phyloP scores from a whole-genome alignment of 1,140 invertebrate genomes.

The Melitaea cinxia region DNA sequence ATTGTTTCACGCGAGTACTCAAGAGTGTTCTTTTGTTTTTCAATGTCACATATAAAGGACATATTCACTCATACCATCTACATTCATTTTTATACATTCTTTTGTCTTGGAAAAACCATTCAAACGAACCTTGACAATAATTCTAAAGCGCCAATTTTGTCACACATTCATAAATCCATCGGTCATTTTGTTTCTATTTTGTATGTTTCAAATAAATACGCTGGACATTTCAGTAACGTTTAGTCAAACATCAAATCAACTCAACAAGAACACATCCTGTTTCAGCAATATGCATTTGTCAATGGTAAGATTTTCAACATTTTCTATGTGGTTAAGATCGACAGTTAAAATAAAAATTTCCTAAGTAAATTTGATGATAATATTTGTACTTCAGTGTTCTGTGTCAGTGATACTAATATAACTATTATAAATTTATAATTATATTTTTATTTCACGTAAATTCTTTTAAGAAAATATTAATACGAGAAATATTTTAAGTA shows the following conservation, averaged over 20 bases:
- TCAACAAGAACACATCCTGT: constrained; percentile 23
- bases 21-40: constrained; percentile 28
- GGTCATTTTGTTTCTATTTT: constrained; percentile 52
- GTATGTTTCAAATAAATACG: constrained; percentile 63
- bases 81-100: constrained; percentile 60
- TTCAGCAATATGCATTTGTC: constrained; percentile 33
- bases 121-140: constrained; percentile 56
- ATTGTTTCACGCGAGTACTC: constrained; percentile 5
- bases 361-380: too few relatives aligned
- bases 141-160: constrained; percentile 52
- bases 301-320: constrained; percentile 27
- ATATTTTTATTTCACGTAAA: too few relatives aligned
- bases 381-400: too few relatives aligned
- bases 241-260: constrained; percentile 43
- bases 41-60: constrained; percentile 23
- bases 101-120: constrained; percentile 65
- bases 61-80: constrained; percentile 10
- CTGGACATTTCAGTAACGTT: constrained; percentile 40
- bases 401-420: too few relatives aligned
- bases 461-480: too few relatives aligned
- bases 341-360: too few relatives aligned
- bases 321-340: neutral
- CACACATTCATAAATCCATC: constrained; percentile 48
- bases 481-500: too few relatives aligned
- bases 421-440: too few relatives aligned